Conservation (phyloP, 2,113 vertebrate genomes). For the Notarius lentiginosus region DNA sequence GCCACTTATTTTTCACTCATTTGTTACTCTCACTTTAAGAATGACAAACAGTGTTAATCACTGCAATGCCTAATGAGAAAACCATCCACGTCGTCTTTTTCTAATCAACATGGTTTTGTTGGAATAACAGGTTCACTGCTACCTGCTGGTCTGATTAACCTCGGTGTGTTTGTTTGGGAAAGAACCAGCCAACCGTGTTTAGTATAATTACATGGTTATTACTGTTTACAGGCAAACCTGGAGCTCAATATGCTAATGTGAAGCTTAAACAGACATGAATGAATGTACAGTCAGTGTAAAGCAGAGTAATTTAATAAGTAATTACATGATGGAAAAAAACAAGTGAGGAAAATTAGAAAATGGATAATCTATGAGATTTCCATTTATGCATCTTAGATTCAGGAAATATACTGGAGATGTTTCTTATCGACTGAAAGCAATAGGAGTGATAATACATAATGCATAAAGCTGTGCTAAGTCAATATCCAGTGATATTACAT, state of each 20-base stretch:
- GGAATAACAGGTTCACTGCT: not conserved
- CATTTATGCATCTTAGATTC: not conserved
- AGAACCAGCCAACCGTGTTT: not conserved
- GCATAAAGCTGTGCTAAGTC: not conserved
- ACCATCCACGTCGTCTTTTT: not conserved
- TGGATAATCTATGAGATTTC: not conserved
- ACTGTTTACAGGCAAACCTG: constrained; percentile 18
- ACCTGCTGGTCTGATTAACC: constrained; percentile 26
- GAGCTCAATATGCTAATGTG: constrained; percentile 20
- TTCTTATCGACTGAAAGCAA: not conserved
- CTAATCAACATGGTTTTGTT: constrained; percentile 1
- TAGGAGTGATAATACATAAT: not conserved
- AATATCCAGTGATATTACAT: not conserved
- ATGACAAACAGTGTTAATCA: not conserved
- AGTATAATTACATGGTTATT: constrained; percentile 12
- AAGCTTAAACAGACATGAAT: not conserved
- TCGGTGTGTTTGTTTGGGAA: not conserved
- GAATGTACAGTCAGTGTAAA: not conserved
- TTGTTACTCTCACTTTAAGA: not conserved
- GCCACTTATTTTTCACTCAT: not conserved
- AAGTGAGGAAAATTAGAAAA: not conserved
- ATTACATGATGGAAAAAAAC: not conserved
- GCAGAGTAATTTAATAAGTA: constrained; percentile 3
- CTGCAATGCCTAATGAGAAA: not conserved
- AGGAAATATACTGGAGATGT: not conserved